These are phyloP conservation scores for Battus philenor DNA, from an alignment of 1,140 invertebrate species.

Conservation along the genomic window DNA sequence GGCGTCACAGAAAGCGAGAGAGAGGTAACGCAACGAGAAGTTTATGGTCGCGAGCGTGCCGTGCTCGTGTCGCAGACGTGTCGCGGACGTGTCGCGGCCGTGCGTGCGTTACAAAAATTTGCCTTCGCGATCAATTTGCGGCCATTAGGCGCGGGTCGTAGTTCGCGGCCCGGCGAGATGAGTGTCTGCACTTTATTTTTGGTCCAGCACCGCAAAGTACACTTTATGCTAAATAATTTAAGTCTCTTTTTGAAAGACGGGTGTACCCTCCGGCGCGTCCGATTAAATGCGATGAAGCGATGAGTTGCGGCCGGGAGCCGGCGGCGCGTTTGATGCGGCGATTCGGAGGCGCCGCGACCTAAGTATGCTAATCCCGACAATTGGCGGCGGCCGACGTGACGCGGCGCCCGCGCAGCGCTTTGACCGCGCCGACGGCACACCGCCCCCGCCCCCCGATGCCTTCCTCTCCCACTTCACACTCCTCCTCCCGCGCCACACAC, in stretches of 20 bases:
- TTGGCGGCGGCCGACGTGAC: slow-evolving; percentile 29
- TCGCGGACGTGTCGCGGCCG: too few relatives aligned
- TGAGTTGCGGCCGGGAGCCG: slow-evolving; percentile 18
- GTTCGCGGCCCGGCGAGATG: slow-evolving; percentile 35
- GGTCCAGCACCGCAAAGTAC: slow-evolving; percentile 16
- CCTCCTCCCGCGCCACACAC: too few relatives aligned
- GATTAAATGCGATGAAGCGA: not conserved
- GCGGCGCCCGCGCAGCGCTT: slow-evolving; percentile 9
- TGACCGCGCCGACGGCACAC: too few relatives aligned
- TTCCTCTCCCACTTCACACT: too few relatives aligned
- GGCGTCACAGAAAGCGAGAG: too few relatives aligned
- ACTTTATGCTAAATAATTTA: not conserved
- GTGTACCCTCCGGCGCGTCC: too few relatives aligned
- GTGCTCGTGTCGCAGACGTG: too few relatives aligned
- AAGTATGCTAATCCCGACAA: slow-evolving; percentile 57
- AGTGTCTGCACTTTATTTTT: slow-evolving; percentile 21
- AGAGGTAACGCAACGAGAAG: too few relatives aligned
- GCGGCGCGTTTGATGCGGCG: slow-evolving; percentile 37
- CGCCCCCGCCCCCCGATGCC: too few relatives aligned
- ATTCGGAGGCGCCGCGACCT: slow-evolving; percentile 37
- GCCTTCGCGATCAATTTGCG: slow-evolving; percentile 51
- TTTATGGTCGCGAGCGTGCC: too few relatives aligned
- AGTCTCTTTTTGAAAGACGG: too few relatives aligned
- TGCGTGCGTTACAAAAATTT: too few relatives aligned
- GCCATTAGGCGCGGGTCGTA: slow-evolving; percentile 45